A percentile compares a stretch with the other conserved stretches of the same genome.
Evolutionary conservation across 2,113 vertebrate species (phyloP).

Genomic region (Erinaceus europaeus): DNA sequence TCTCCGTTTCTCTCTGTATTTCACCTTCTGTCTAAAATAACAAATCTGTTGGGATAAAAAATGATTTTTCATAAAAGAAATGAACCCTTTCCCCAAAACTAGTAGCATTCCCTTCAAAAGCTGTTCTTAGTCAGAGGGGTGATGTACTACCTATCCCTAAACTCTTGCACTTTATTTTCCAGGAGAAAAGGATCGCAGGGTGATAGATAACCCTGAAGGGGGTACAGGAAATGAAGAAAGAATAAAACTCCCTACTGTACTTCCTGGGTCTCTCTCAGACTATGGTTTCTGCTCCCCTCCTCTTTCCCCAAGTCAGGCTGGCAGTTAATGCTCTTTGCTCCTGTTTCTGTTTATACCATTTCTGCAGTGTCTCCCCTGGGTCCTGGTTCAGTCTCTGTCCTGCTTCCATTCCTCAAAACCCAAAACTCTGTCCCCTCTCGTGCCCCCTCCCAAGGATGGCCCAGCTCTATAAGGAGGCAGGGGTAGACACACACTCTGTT

Average conservation of each 20-base stretch:
- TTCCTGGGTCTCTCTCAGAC: background rate
- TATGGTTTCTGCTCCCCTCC: background rate
- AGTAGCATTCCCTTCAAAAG: background rate
- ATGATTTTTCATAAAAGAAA: too few species aligned
- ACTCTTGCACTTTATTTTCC: background rate
- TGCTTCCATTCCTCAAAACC: background rate
- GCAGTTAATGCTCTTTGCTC: too few species aligned
- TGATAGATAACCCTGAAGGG: accelerated
- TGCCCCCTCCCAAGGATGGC: background rate
- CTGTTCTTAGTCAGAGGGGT: background rate
- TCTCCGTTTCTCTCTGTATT: too few species aligned
- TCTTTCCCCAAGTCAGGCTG: background rate
- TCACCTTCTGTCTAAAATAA: too few species aligned
- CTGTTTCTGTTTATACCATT: too few species aligned
- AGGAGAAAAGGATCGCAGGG: too few species aligned
- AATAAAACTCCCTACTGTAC: background rate
- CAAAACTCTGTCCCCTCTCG: background rate
- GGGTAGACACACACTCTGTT: background rate
- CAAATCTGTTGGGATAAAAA: too few species aligned
- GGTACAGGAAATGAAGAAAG: background rate
- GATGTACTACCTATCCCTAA: background rate
- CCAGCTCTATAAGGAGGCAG: background rate
- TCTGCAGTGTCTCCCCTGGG: background rate
- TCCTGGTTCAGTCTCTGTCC: background rate
- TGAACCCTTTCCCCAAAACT: background rate